These are phyloP conservation scores for Lethrus apterus DNA, from an alignment of 1,140 invertebrate species.

Conservation along the genomic window DNA sequence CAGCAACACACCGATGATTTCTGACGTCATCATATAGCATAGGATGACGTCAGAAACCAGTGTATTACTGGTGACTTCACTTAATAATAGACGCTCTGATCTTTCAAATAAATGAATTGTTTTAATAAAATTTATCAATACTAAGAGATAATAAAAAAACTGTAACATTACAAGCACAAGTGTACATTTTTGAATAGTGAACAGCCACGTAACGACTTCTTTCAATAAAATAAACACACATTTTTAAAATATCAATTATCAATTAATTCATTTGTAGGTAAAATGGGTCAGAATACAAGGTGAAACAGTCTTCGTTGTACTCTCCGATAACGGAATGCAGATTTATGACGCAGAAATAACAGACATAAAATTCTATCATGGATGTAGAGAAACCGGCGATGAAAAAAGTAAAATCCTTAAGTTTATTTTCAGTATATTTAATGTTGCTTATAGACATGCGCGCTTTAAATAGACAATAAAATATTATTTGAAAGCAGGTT, in stretches of 20 bases:
- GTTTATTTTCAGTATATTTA: not conserved
- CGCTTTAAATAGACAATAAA: not conserved
- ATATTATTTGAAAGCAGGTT: too few relatives aligned
- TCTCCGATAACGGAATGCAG: conserved; percentile 21
- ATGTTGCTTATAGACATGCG: not conserved
- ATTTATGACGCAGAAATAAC: conserved; percentile 20
- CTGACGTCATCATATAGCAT: too few relatives aligned
- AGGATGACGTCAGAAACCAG: too few relatives aligned
- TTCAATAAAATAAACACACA: not conserved
- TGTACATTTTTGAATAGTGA: not conserved
- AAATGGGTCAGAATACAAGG: conserved; percentile 22
- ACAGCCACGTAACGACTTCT: not conserved
- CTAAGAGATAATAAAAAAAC: too few relatives aligned
- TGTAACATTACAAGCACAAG: too few relatives aligned
- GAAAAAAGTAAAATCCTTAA: conserved; percentile 17
- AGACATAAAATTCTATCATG: conserved; percentile 19
- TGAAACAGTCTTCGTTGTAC: conserved; percentile 18
- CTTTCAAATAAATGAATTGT: too few relatives aligned
- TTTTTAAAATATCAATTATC: not conserved
- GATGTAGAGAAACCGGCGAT: conserved; percentile 19
- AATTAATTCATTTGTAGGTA: conserved; percentile 20
- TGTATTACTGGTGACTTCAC: too few relatives aligned
- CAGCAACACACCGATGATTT: too few relatives aligned
- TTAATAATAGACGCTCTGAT: too few relatives aligned
- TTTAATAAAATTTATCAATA: too few relatives aligned